A percentile compares a stretch with the other conserved stretches of the same genome.
These are phyloP conservation scores for Zootoca vivipara DNA, from an alignment of 2,113 vertebrate species.

Conservation along the genomic window DNA sequence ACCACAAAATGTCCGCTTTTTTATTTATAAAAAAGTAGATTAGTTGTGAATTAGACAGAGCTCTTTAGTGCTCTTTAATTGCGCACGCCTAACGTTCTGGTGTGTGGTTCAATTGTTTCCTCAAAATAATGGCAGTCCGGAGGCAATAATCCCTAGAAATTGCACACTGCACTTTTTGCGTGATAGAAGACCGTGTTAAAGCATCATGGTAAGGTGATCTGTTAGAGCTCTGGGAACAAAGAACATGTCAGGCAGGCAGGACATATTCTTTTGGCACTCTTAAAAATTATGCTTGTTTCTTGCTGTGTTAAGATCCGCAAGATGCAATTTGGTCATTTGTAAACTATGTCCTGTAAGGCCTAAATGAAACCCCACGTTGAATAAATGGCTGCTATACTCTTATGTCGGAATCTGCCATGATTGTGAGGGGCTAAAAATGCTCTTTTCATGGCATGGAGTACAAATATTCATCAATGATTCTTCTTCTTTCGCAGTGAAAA, in stretches of 20 bases:
- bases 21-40: too few relatives aligned
- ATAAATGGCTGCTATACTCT: fast-evolving
- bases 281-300: neutral
- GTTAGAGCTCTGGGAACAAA: neutral
- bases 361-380: neutral
- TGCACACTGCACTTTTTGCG: neutral
- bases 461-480: neutral
- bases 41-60: too few relatives aligned
- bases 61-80: too few relatives aligned
- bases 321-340: neutral
- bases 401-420: neutral
- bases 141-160: neutral
- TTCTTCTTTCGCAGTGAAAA: neutral
- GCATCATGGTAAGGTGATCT: neutral
- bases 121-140: too few relatives aligned
- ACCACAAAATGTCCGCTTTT: too few relatives aligned
- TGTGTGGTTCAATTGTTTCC: too few relatives aligned
- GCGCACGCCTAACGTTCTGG: too few relatives aligned
- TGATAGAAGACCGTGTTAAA: neutral
- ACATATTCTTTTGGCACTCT: neutral
- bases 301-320: neutral
- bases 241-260: neutral
- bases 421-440: neutral
- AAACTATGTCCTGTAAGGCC: neutral
- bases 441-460: neutral